Conservation (phyloP, 2,113 vertebrate species). For the Tympanuchus pallidicinctus region DNA sequence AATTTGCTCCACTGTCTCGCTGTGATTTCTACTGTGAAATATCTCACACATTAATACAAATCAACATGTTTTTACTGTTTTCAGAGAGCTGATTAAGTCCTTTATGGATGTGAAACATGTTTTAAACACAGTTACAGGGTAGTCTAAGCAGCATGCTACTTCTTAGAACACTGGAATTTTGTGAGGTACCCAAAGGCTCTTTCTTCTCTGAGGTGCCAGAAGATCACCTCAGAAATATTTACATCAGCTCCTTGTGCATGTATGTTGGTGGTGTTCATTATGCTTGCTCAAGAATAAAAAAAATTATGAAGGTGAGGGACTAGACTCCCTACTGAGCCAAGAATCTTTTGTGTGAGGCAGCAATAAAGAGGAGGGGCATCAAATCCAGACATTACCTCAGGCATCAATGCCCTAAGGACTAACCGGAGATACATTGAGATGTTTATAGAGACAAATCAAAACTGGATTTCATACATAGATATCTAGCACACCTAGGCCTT, state of each 20-base stretch:
- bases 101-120: neutral
- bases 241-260: neutral
- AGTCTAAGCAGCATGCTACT: neutral
- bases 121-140: neutral
- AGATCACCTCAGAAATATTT: neutral
- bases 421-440: constrained; percentile 1
- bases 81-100: neutral
- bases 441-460: constrained; percentile 51
- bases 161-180: neutral
- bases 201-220: neutral
- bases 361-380: neutral
- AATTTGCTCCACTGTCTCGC: neutral
- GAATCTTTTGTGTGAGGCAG: constrained; percentile 11
- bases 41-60: neutral
- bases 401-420: constrained; percentile 5
- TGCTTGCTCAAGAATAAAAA: fast-evolving
- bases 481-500: constrained; percentile 10
- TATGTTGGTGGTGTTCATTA: neutral
- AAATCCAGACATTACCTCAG: constrained; percentile 69
- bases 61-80: neutral
- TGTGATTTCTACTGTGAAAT: neutral
- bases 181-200: neutral
- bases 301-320: neutral
- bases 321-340: neutral
- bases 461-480: constrained; percentile 24